These are phyloP conservation scores for Xestia ashworthii DNA, from an alignment of 2,888 invertebrate species.

Conservation along the genomic window DNA sequence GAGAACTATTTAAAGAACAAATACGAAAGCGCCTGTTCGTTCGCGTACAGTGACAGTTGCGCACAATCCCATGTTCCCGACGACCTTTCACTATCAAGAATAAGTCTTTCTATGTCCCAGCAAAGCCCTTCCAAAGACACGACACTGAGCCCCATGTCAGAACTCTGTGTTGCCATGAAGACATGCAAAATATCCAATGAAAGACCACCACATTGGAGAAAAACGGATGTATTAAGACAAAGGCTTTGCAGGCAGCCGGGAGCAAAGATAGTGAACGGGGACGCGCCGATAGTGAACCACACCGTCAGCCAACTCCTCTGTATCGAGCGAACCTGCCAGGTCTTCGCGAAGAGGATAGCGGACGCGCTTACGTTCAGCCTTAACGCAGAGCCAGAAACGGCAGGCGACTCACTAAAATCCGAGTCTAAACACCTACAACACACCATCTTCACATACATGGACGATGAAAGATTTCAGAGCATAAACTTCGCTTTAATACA, in stretches of 20 bases:
- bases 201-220: conserved; percentile 78
- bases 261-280: conserved; percentile 78
- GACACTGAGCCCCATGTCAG: conserved; percentile 90
- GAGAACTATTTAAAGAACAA: conserved; percentile 93
- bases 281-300: conserved; percentile 77
- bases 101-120: conserved; percentile 76
- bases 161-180: conserved; percentile 91
- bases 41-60: conserved; percentile 82
- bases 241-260: conserved; percentile 80
- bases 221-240: conserved; percentile 82
- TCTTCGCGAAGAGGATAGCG: conserved; percentile 93
- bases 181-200: conserved; percentile 89
- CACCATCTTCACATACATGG: conserved; percentile 93
- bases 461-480: conserved; percentile 91
- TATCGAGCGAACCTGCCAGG: conserved; percentile 88
- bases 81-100: conserved; percentile 80
- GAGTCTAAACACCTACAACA: conserved; percentile 93
- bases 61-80: conserved; percentile 76
- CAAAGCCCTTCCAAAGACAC: conserved; percentile 71
- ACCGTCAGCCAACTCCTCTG: conserved; percentile 85
- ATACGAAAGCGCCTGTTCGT: conserved; percentile 85
- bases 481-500: conserved; percentile 93
- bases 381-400: conserved; percentile 89
- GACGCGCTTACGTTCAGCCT: conserved; percentile 91
- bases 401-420: conserved; percentile 91